These are phyloP conservation scores for Dasypolia templi DNA, from an alignment of 2,888 invertebrate genomes.

Conservation along the genomic window DNA sequence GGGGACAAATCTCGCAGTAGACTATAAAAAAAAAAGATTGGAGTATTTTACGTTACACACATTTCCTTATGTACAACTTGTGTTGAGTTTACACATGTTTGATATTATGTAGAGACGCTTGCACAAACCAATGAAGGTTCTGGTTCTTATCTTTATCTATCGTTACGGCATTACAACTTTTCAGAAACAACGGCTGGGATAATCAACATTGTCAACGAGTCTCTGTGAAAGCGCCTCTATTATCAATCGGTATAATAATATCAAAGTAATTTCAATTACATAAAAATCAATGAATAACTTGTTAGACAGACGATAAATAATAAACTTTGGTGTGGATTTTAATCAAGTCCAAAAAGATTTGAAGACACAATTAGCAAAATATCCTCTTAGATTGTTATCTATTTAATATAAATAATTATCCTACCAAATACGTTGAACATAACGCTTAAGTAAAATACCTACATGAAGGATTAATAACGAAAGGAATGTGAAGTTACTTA, in stretches of 20 bases:
- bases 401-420: not conserved
- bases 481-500: not conserved
- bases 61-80: not conserved
- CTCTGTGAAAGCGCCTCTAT: too few relatives aligned
- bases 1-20: not conserved
- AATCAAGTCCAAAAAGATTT: not conserved
- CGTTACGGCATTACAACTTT: not conserved
- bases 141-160: not conserved
- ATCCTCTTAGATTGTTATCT: not conserved
- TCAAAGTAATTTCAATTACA: not conserved
- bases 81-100: not conserved
- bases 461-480: not conserved
- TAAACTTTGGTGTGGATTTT: not conserved
- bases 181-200: not conserved
- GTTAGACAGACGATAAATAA: not conserved
- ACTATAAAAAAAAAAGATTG: too few relatives aligned
- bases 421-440: not conserved
- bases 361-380: not conserved
- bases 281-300: not conserved
- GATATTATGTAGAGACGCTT: not conserved
- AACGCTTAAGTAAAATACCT: not conserved
- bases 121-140: not conserved
- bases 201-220: not conserved
- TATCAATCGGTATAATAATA: not conserved
- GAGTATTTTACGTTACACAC: not conserved